phyloP scores from a whole-genome alignment of 2,113 vertebrate genomes.

The Ciconia stormi region DNA sequence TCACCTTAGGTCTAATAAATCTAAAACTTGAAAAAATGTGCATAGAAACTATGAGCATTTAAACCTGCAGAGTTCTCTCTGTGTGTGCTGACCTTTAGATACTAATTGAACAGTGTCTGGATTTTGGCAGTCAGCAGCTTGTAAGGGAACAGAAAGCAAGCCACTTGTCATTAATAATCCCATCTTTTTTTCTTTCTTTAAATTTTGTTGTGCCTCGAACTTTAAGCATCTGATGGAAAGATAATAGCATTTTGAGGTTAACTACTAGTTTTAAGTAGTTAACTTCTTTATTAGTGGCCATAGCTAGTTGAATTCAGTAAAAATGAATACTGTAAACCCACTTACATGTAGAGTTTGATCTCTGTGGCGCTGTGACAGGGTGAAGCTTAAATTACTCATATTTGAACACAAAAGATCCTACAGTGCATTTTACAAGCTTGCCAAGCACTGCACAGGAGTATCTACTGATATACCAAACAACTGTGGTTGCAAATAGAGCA shows the following conservation, averaged over 20 bases:
- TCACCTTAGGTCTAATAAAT: not conserved
- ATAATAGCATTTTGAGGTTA: not conserved
- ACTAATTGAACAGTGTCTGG: not conserved
- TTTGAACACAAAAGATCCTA: not conserved
- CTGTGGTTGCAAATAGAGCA: not conserved
- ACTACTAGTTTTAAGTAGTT: not conserved
- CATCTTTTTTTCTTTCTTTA: not conserved
- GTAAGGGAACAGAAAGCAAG: not conserved
- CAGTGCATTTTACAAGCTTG: not conserved
- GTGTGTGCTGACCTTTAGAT: not conserved
- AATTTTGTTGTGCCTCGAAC: not conserved
- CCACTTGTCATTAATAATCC: not conserved
- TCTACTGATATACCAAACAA: not conserved
- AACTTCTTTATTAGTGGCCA: not conserved
- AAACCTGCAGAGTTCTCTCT: not conserved
- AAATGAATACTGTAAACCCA: not conserved
- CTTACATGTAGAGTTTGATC: not conserved
- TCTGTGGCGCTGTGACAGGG: not conserved
- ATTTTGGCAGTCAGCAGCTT: not conserved
- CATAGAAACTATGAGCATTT: not conserved
- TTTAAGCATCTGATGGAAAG: not conserved
- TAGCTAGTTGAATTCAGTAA: not conserved
- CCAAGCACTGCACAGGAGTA: not conserved
- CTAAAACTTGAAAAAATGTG: not conserved
- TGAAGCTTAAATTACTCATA: not conserved